Evolutionary conservation across 2,888 invertebrate genomes (phyloP), one percentile per base, ranked within the genome.

Genomic region (Leptopilina syphax): DNA sequence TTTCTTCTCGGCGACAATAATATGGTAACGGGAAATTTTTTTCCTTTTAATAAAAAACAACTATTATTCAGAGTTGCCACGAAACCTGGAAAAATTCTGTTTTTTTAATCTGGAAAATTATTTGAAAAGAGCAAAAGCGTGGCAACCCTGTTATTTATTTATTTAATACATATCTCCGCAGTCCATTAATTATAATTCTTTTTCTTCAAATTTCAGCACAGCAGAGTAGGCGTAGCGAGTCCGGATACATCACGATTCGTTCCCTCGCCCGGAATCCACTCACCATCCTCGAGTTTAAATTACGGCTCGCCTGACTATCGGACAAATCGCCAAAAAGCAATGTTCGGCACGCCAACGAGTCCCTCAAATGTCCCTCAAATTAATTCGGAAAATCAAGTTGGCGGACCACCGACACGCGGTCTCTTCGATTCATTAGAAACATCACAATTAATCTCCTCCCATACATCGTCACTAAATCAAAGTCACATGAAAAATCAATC

Each of bases 1-100:
- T 97, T 96, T 91, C 93, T 97, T 41, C 94, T 97, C 90, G 97
- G 97, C 44, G 96, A 96, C 90, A 93, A 94, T 70, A 94, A 94
- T 87, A 92, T 93, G 34, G 94, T 18, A 18, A 18, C 18, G 18
- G 18, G 18, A 18, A 18, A 18, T 18, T 18, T 18, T 18, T 18
- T 18, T 18, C 18, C 18, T 18, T 18, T 18, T 18, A 18, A 18
- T 18, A 18, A 18, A 18, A 18, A 18, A 18, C 18, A 18, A 18
- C 18, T 18, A 18, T 18, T 18, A 18, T 18, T 18, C 18, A 18
- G 18, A 0, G 18, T 18, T 18, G 18, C 0, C 18, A 18, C 18
- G 18, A 18, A 18, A 18, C 18, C 18, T 18, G 18, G 18, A 18
- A 18, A 18, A 18, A 0, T 18, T 18, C 18, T 18, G 18, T 18